These are phyloP conservation scores for Zophobas atratus DNA, from an alignment of 1,140 invertebrate species.

Conservation along the genomic window DNA sequence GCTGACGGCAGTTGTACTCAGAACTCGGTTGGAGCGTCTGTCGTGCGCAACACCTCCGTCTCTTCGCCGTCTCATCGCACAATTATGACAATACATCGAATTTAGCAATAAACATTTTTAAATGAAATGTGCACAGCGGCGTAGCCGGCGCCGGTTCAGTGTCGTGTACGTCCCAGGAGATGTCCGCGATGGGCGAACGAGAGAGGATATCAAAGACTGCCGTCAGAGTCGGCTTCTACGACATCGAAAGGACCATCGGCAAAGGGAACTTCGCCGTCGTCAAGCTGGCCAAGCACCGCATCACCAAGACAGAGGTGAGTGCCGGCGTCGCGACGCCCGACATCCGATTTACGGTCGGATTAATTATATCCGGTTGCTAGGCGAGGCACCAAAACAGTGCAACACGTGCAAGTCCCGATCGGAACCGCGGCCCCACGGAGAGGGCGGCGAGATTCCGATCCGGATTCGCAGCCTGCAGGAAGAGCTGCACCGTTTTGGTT, in stretches of 20 bases:
- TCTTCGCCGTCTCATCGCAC: slow-evolving; percentile 22
- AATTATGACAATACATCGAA: slow-evolving; percentile 52
- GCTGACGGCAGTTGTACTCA: slow-evolving; percentile 50
- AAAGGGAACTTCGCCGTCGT: slow-evolving; percentile 99
- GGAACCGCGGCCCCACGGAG: no score
- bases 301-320: slow-evolving; percentile 97
- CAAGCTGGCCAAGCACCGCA: slow-evolving; percentile 96
- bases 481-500: no score
- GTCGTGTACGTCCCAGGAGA: slow-evolving; percentile 52
- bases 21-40: slow-evolving; percentile 21
- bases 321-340: slow-evolving; percentile 9
- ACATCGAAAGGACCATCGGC: slow-evolving; percentile 96
- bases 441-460: no score
- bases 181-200: slow-evolving; percentile 70
- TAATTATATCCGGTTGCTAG: slow-evolving; percentile 6
- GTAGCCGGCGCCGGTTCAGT: slow-evolving; percentile 38
- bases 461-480: no score
- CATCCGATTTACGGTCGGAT: not conserved
- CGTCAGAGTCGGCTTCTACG: slow-evolving; percentile 96
- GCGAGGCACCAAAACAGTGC: not conserved
- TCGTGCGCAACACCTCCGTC: slow-evolving; percentile 8
- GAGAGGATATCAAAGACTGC: slow-evolving; percentile 79
- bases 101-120: slow-evolving; percentile 47
- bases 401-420: no score
- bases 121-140: slow-evolving; percentile 23